These are phyloP conservation scores for Callimorpha dominula DNA, from an alignment of 2,888 invertebrate genomes.

Conservation along the genomic window DNA sequence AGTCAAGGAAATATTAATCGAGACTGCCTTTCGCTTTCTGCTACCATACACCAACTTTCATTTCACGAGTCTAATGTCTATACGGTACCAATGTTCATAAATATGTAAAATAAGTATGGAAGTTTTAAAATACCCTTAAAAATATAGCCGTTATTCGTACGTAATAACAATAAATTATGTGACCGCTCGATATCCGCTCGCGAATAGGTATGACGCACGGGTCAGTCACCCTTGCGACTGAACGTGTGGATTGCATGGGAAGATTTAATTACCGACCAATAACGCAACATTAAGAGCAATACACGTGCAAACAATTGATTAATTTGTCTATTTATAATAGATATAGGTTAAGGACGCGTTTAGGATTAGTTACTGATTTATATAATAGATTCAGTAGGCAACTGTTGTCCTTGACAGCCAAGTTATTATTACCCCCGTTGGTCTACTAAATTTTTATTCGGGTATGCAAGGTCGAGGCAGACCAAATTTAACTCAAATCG, in stretches of 20 bases:
- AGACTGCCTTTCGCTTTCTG: conserved; percentile 8
- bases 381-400: not conserved
- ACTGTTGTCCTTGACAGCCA: not conserved
- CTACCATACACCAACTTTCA: not conserved
- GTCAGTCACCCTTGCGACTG: conserved; percentile 42
- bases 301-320: conserved; percentile 39
- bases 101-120: not conserved
- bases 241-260: conserved; percentile 18
- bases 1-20: conserved; percentile 1
- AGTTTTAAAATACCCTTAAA: conserved; percentile 36
- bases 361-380: not conserved
- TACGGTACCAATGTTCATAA: not conserved
- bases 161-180: conserved; percentile 50
- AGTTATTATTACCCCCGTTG: not conserved
- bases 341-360: conserved; percentile 24
- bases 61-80: not conserved
- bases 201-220: conserved; percentile 48
- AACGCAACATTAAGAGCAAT: conserved; percentile 30
- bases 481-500: not conserved
- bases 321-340: conserved; percentile 37
- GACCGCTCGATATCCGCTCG: conserved; percentile 49
- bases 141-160: conserved; percentile 41
- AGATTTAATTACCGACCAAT: conserved; percentile 7
- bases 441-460: not conserved
- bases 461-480: not conserved